phyloP scores from a whole-genome alignment of 2,797 vertebrate genomes.

The Cetoscarus ocellatus region DNA sequence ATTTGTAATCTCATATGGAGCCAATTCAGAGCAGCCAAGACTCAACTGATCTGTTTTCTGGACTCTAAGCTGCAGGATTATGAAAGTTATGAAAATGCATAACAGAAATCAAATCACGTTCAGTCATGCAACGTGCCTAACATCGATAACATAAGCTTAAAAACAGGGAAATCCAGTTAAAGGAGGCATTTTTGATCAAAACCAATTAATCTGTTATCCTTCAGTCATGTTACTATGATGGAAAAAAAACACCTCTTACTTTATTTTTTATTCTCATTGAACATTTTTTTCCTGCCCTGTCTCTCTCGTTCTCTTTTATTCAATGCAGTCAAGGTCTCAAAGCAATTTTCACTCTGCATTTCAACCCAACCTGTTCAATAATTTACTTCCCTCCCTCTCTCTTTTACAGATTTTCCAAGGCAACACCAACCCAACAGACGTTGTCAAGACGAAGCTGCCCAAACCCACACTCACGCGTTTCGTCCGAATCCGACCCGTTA shows the following conservation, averaged over 20 bases:
- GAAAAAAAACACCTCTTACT: background rate
- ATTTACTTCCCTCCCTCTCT: constrained; percentile 43
- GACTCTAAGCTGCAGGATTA: background rate
- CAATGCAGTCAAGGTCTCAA: constrained; percentile 40
- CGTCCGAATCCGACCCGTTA: constrained; percentile 90
- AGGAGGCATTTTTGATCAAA: background rate
- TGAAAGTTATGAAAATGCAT: background rate
- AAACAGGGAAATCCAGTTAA: too few relatives aligned
- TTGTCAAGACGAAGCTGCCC: constrained; percentile 90
- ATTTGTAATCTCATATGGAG: too few relatives aligned
- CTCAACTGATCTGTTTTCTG: background rate
- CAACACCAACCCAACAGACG: constrained; percentile 93
- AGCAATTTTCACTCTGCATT: constrained; percentile 21
- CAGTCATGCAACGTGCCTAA: background rate
- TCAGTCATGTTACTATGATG: background rate
- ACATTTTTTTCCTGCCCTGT: constrained; percentile 1
- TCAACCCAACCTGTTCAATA: constrained; percentile 52
- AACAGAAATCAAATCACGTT: background rate
- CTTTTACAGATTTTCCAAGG: constrained; percentile 91
- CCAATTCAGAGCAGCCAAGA: background rate
- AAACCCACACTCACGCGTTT: constrained; percentile 94
- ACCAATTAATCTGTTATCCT: background rate
- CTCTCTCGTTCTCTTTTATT: constrained; percentile 24
- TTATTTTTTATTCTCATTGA: background rate
- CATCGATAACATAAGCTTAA: too few relatives aligned